Base-by-base conservation (phyloP, 30 jellyfish, hydroid and myxozoan genomes). In the Chrysaora quinquecirrha region DNA sequence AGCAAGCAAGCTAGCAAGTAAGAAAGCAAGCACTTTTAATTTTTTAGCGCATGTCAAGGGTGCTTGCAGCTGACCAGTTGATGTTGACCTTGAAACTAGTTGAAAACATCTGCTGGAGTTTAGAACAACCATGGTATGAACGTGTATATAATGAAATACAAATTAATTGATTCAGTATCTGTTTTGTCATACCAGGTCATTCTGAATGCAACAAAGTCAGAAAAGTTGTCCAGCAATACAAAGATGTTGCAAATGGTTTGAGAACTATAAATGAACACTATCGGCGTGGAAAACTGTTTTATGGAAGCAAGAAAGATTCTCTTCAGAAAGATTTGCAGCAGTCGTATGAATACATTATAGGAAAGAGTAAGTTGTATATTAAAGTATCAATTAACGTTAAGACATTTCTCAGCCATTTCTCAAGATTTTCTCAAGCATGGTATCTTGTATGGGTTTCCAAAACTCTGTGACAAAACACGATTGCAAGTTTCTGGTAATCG, bases 131-230 rank as follows among this genome's bases (percentile, higher is more conserved):
- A 6, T 43, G 9, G 58, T 9, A 6, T 43, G 58, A 43, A 16
- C 16, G 9, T 16, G 16, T 43, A 16, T 6, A 43, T 43, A 43
- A 43, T 9, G 16, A 43, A 43, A 43, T 43, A 43, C 9, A 9
- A 6, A 43, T 16, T 6, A 43, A 43, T 43, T 16, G 16, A n/a
- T n/a, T n/a, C n/a, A n/a, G n/a, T n/a, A n/a, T n/a, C 58, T 6
- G 16, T 43, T 16, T 43, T 16, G 12, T 43, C 16, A 43, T 43
- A 6, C 16, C 58, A 43, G 58, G 58, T 9, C 58, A 43, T 16
- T 6, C 75, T 21, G 75, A 63, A 22, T 75, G 87, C 47, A 71
- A 75, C 34, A 71, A 58, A 52, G 72, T 76, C 29, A 75, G 30
- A 38, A 30, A 75, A 31, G 61, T 56, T 64, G 34, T 75, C 1